Evolutionary conservation across 2,113 vertebrate species (phyloP).

Genomic region (Tonatia bakeri): DNA sequence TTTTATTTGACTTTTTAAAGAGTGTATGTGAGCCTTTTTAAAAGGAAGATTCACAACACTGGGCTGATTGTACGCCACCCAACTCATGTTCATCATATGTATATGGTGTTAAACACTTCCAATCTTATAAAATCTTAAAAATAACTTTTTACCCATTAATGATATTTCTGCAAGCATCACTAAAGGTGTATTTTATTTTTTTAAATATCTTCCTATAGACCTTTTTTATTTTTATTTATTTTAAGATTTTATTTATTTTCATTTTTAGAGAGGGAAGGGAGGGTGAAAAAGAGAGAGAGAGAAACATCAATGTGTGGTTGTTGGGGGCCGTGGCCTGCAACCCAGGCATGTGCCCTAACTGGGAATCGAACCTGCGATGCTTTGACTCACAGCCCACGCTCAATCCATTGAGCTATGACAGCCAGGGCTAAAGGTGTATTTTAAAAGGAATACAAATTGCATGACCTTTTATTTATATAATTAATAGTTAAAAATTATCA

Average conservation of each 20-base stretch:
- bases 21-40: neutral
- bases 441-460: neutral
- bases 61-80: neutral
- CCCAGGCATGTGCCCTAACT: no score
- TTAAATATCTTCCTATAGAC: no score
- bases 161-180: neutral
- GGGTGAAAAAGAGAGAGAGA: no score
- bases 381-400: no score
- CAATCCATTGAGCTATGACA: no score
- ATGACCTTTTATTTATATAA: neutral
- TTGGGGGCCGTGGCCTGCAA: no score
- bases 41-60: neutral
- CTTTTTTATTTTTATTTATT: no score
- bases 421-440: neutral
- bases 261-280: no score
- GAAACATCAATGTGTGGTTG: no score
- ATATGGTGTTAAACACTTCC: neutral
- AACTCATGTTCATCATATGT: neutral
- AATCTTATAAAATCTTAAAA: neutral
- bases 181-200: neutral
- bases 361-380: no score
- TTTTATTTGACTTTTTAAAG: neutral
- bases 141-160: neutral
- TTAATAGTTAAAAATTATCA: neutral
- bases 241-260: no score